phyloP scores from a whole-genome alignment of 2,113 vertebrate genomes.

The Catharus minimus region DNA sequence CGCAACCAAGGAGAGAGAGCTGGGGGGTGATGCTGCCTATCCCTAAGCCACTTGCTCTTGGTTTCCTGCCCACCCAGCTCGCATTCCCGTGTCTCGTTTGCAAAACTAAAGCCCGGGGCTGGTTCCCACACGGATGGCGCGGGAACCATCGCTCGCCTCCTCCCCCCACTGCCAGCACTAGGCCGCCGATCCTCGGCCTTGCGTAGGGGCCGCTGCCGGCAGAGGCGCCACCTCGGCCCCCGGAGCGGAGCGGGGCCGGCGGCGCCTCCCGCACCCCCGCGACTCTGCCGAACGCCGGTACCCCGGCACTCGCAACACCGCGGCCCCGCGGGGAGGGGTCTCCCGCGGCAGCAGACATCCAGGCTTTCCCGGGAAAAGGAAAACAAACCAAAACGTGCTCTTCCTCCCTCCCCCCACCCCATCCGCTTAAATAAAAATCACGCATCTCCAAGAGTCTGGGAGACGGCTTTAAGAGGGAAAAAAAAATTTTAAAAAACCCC shows the following conservation, averaged over 20 bases:
- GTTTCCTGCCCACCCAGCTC: background rate
- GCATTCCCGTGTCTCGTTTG: background rate
- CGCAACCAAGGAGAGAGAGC: background rate
- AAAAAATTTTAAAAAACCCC: no score
- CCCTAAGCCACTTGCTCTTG: background rate
- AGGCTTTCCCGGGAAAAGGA: background rate
- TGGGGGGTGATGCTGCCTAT: accelerated
- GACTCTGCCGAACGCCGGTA: background rate
- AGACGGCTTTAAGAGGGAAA: background rate
- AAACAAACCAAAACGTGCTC: background rate
- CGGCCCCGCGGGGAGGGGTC: background rate
- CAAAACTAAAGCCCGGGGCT: background rate
- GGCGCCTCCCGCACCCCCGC: background rate
- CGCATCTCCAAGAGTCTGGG: background rate
- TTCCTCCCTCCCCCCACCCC: background rate
- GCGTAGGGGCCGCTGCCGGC: conserved; percentile 47
- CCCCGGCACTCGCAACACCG: background rate
- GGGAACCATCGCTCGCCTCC: background rate
- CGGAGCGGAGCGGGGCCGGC: background rate
- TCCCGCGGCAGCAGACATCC: background rate
- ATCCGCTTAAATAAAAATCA: conserved; percentile 2
- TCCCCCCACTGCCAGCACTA: background rate
- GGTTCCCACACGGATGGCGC: background rate
- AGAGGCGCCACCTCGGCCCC: background rate
- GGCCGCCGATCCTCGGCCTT: conserved; percentile 77